Evolutionary conservation across 2,888 invertebrate genomes (phyloP), one percentile per base, ranked within the genome.

Genomic region (Papilio protenor): DNA sequence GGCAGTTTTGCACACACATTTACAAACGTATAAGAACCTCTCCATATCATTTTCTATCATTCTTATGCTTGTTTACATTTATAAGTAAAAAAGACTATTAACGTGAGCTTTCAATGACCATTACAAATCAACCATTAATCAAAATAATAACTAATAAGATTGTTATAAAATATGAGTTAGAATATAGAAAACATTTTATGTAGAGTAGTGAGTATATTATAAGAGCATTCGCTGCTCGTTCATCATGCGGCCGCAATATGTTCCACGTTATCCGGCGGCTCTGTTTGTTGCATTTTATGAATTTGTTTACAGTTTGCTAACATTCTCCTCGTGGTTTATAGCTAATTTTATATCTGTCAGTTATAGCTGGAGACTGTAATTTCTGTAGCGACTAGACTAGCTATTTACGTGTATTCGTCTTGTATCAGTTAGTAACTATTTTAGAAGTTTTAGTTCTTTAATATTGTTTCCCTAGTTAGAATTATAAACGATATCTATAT

Each of bases 271-370:
- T 73, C 45, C 59, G 45, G 40, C 59, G 40, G 45, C 21, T 45
- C 1, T 45, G 33, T 45, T 12, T 21, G 66, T 69, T 69, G 45
- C 66, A 69, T 69, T 69, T 69, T 69, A 69, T 69, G 45, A 69
- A 69, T 69, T 69, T 69, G 66, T 69, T 45, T 69, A 69, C 45
- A 69, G 66, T 69, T 69, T 10, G 12, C 66, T 45, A 45, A 45
- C 45, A 18, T 45, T 45, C 45, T 45, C 66, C 1, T 69, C 45
- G 12, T 45, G 3, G 6, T 27, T 69, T 45, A 45, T 69, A 69
- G 45, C 21, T 69, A 76, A 79, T 77, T 78, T 61, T 61, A 80
- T 76, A 45, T 21, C 66, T 45, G 45, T 45, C 27, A 45, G 16
- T 66, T 66, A 18, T 40, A 40, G 4, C 18, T 66, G 18, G 6